Evolutionary conservation across 1,140 invertebrate species (phyloP), one percentile per base, ranked within the genome.

Genomic region (Pogonognathellus flavescens): DNA sequence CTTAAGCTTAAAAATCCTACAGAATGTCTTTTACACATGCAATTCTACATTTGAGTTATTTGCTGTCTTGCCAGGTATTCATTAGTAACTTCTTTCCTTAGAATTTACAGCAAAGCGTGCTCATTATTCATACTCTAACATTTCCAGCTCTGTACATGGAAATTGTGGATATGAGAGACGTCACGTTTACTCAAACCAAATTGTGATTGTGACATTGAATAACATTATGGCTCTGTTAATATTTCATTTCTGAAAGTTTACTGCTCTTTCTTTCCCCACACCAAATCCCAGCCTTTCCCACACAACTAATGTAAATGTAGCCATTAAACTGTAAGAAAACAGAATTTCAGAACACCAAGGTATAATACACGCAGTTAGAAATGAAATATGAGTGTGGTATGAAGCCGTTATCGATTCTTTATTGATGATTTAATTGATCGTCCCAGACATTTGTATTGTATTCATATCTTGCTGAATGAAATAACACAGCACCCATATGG

Each of bases 101-200:
- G 70, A 76, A 76, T 76, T 76, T 76, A 76, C 70, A 76, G 70
- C 70, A 76, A 76, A 76, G 70, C 70, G 70, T 76, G 70, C 70
- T 76, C 70, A 76, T 76, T 76, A 76, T 76, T 76, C 70, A 76
- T 76, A n/a, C 14, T 5, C 16, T 7, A 41, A 16, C 53, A 13
- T 76, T 76, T 76, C 70, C 53, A 2, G 11, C 2, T 76, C 70
- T 76, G n/a, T 76, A 76, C 70, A 76, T 31, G 70, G 70, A 50
- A 76, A 76, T 49, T 76, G 70, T 76, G 70, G 70, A 76, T n/a
- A 41, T 16, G 16, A 14, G 70, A 49, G 70, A 76, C 70, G 70
- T 76, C 70, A 31, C 70, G 70, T 76, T 76, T 76, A 76, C 41
- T 76, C 70, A 4, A 50, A 50, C 41, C 18, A 50, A 76, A 76